Base-by-base conservation (phyloP, 2,113 vertebrate genomes). In the Pteronura brasiliensis region DNA sequence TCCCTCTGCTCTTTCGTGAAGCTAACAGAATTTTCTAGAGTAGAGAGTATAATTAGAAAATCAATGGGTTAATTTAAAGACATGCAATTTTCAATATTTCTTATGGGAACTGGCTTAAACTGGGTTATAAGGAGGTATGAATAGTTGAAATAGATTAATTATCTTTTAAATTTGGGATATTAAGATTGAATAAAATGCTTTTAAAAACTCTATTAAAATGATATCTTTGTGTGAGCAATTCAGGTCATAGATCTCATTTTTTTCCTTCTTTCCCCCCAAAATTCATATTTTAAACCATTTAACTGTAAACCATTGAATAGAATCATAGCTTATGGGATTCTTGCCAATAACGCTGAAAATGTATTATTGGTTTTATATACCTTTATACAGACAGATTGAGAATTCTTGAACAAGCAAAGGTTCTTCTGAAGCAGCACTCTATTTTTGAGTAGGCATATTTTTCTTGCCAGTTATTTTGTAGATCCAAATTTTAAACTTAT, bases 91-190 rank as follows among this genome's bases (percentile, higher is more conserved):
- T 98, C 4, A 44, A 25, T 76, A 69, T 96, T 97, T 95, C 91
- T 97, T 95, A 86, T 89, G 95, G 95, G 65, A 98, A 80, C 36
- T 96, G 42, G 4, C 71, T 96, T 97, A 95, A 98, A 84, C 69
- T 97, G 74, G 67, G 36, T 96, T 79, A 67, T 83, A 11, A 7
- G 42, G 65, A 97, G 20, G 25, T 59, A 95, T 93, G 71, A 98
- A 90, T 94, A 98, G 44, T 95, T 98, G 82, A 98, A 98, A 97
- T 86, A 69, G 74, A 97, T 97, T 98, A 97, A 98, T 98, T 98
- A 96, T 95, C 92, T 98, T 98, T 98, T 76, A 96, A 88, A 93
- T 98, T 97, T 98, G n/a, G 96, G 89, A 97, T 94, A 96, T 49
- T 90, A 74, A 98, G 96, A 98, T 97, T 95, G 97, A 98, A 98